Conservation (phyloP, 2,797 vertebrate species). For the Chrosomus eos region DNA sequence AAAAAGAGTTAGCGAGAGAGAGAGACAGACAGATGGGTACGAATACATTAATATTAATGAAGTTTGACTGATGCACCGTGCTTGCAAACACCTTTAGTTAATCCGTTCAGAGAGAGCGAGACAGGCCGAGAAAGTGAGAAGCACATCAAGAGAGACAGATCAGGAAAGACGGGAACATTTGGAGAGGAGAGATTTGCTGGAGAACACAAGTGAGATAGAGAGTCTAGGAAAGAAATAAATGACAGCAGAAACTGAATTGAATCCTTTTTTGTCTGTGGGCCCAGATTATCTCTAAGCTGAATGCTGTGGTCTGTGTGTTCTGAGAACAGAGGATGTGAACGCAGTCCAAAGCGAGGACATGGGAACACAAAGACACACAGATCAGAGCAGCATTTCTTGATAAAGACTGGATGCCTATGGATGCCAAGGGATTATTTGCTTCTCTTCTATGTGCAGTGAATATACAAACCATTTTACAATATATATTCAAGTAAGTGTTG, state of each 20-base stretch:
- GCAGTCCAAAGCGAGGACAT: conserved; percentile 34
- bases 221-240: conserved; percentile 51
- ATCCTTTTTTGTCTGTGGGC: conserved; percentile 74
- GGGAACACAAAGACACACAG: conserved; percentile 40
- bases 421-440: conserved; percentile 41
- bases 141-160: conserved; percentile 49
- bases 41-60: conserved; percentile 83
- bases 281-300: conserved; percentile 75
- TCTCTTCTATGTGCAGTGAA: conserved; percentile 41
- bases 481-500: conserved; percentile 32
- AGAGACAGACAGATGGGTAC: conserved; percentile 74
- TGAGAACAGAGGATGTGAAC: conserved; percentile 48
- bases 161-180: conserved; percentile 41
- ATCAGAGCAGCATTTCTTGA: conserved; percentile 46
- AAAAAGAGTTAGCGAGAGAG: conserved; percentile 33
- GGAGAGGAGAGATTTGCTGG: conserved; percentile 49
- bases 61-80: conserved; percentile 76
- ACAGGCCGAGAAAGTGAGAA: conserved; percentile 45
- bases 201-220: conserved; percentile 55
- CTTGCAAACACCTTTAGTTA: conserved; percentile 78
- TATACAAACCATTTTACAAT: conserved; percentile 41
- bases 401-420: conserved; percentile 32
- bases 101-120: conserved; percentile 69
- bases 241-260: conserved; percentile 70
- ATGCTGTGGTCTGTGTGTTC: conserved; percentile 55